Percentiles rank a stretch among this genome's conserved stretches.
These are phyloP conservation scores for Lateolabrax maculatus DNA, from an alignment of 2,797 vertebrate genomes.

Conservation along the genomic window DNA sequence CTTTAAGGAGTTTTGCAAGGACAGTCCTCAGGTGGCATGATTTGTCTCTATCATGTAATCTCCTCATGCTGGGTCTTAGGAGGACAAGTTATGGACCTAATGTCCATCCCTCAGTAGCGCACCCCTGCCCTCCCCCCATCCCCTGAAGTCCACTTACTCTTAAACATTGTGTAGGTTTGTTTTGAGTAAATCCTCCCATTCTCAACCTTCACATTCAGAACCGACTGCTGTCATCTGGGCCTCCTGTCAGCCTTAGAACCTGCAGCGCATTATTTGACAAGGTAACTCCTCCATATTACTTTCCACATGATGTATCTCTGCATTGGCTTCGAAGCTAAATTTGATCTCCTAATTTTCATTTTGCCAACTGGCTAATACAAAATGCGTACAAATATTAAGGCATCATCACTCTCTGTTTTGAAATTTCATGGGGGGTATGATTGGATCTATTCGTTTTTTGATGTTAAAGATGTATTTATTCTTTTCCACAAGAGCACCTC, in stretches of 20 bases:
- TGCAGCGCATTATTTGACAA: constrained; percentile 91
- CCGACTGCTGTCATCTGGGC: constrained; percentile 89
- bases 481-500: constrained; percentile 48
- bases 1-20: background rate
- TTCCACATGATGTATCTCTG: constrained; percentile 75
- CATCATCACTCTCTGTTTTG: constrained; percentile 68
- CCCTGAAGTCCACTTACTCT: constrained; percentile 65
- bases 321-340: constrained; percentile 76
- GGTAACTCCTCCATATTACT: constrained; percentile 86
- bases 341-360: constrained; percentile 55
- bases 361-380: constrained; percentile 42
- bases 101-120: constrained; percentile 57
- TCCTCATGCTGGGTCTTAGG: constrained; percentile 31
- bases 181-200: constrained; percentile 85
- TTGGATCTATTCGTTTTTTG: constrained; percentile 44
- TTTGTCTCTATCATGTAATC: constrained; percentile 37
- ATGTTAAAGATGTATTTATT: constrained; percentile 45
- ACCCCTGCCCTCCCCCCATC: constrained; percentile 49
- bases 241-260: constrained; percentile 90
- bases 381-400: constrained; percentile 47
- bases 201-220: constrained; percentile 89
- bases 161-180: constrained; percentile 81
- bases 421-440: constrained; percentile 42
- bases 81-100: constrained; percentile 35
- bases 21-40: constrained; percentile 28